Base-by-base conservation (phyloP, 1,140 invertebrate species). In the Pararge aegeria region DNA sequence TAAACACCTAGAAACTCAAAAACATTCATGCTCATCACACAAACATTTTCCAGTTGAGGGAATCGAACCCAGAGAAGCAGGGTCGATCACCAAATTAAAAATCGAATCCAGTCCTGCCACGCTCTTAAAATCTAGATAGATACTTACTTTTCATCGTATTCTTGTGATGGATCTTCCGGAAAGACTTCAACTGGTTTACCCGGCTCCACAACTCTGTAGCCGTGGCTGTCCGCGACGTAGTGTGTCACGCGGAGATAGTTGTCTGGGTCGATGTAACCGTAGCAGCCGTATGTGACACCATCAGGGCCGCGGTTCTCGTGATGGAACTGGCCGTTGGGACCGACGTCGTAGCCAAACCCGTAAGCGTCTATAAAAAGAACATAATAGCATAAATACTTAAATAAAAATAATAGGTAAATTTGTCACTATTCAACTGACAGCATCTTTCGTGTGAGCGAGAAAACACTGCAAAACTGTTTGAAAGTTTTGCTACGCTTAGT, bases 261-360 rank as follows among this genome's bases (percentile, higher is more conserved):
- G 42, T 93, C 91, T 1, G 94, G 92, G 75, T 95, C 94, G 12
- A 95, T 91, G 71, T 94, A 94, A 34, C 95, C 95, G 61, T 95
- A 95, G 80, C 95, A 95, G 63, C 95, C 95, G 62, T 95, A 95
- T 0, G 94, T 95, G 13, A 95, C 93, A 7, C 94, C 93, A 70
- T 95, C 94, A 0, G 93, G 92, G 10, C 93, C 94, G 52, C 93
- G 91, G 30, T 90, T 92, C 87, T 96, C 95, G 66, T 96, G 94
- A 72, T 96, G 94, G 75, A 96, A 96, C 75, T 95, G 94, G 7
- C 94, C 94, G 69, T 93, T 92, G 0, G 93, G 92, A 55, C 92
- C 93, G 1, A 95, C 91, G 76, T 95, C 93, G 73, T 95, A 95
- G 46, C 94, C 94, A 74, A 94, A 95, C 70, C 93, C 93, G 75